Conservation (phyloP, 2,113 vertebrate genomes). For the Bucco capensis region DNA sequence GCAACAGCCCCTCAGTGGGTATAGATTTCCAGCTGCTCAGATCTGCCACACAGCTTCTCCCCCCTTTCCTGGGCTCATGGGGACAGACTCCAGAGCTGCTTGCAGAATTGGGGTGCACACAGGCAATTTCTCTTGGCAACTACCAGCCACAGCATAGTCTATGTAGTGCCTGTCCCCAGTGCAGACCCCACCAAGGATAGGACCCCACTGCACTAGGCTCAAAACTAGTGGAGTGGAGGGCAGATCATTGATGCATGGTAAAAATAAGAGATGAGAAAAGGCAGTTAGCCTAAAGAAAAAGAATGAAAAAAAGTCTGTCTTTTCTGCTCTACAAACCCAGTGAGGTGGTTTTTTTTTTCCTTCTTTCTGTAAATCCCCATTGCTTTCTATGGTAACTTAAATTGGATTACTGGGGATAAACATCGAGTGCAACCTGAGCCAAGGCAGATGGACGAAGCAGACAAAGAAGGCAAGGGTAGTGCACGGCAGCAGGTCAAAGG, state of each 20-base stretch:
- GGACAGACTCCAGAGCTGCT: not conserved
- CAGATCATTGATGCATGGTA: not conserved
- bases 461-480: conserved; percentile 29
- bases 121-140: not conserved
- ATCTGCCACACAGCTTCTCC: not conserved
- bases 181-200: not conserved
- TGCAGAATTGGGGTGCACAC: fast-evolving
- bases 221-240: not conserved
- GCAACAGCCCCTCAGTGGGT: not conserved
- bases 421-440: conserved; percentile 62
- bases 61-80: not conserved
- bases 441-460: conserved; percentile 53
- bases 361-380: conserved; percentile 40
- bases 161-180: not conserved
- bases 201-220: not conserved
- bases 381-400: conserved; percentile 55
- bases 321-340: conserved; percentile 17
- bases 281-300: not conserved
- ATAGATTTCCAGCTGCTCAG: not conserved
- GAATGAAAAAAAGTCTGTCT: not conserved
- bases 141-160: not conserved
- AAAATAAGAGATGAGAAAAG: not conserved
- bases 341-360: not conserved
- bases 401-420: conserved; percentile 65
- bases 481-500: conserved; percentile 48